Conservation (phyloP, 2,797 vertebrate genomes). For the Cryptoblepharus egeriae region DNA sequence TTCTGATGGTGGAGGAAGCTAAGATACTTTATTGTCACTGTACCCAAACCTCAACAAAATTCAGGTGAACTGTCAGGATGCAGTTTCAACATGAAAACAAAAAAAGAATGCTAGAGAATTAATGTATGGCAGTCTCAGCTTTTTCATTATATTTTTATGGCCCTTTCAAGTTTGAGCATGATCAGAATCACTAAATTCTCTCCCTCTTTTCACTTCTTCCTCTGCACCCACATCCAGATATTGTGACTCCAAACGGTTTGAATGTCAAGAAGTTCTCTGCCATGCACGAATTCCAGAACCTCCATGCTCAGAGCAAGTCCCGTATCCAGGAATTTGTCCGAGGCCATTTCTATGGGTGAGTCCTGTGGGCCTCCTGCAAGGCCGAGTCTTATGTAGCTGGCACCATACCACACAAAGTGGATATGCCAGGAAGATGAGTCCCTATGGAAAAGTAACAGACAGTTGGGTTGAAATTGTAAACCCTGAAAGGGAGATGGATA, state of each 20-base stretch:
- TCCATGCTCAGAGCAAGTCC: constrained; percentile 93
- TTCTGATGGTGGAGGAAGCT: background rate
- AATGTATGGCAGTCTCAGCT: too few relatives aligned
- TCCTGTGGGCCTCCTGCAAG: background rate
- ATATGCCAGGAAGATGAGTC: background rate
- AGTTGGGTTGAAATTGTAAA: background rate
- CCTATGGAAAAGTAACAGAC: background rate
- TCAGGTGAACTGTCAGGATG: too few relatives aligned
- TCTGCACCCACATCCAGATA: constrained; percentile 74
- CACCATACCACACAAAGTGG: background rate
- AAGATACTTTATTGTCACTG: too few relatives aligned
- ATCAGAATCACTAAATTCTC: background rate
- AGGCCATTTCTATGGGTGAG: constrained; percentile 93
- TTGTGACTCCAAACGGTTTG: constrained; percentile 91
- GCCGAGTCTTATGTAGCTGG: too few relatives aligned
- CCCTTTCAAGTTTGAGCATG: background rate
- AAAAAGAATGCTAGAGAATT: background rate
- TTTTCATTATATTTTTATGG: too few relatives aligned
- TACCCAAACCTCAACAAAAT: too few relatives aligned
- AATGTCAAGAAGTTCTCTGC: constrained; percentile 96
- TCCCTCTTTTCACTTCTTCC: background rate
- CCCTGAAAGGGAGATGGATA: too few relatives aligned
- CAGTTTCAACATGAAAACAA: too few relatives aligned
- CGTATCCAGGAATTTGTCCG: constrained; percentile 94
- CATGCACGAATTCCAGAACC: constrained; percentile 96